Evolutionary conservation across 2,797 vertebrate species (phyloP).

Genomic region (Prionace glauca): DNA sequence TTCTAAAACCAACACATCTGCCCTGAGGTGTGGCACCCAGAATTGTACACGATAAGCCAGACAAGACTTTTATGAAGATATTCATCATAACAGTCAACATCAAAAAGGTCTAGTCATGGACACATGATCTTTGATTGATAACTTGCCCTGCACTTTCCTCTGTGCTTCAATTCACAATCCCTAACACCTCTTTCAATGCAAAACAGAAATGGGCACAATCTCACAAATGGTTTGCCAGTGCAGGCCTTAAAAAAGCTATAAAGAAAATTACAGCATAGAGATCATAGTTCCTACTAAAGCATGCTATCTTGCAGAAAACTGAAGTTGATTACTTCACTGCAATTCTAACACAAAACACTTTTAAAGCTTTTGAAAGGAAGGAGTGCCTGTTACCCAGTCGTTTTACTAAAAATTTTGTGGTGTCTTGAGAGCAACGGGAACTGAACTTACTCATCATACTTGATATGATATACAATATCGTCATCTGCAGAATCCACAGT

Average conservation of each 20-base stretch:
- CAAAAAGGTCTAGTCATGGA: neutral
- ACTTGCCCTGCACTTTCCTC: neutral
- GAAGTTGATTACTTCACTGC: neutral
- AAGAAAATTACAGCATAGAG: neutral
- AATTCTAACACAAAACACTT: neutral
- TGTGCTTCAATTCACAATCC: conserved; percentile 19
- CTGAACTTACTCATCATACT: conserved; percentile 97
- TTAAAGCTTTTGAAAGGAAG: neutral
- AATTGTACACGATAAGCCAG: neutral
- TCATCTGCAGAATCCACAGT: conserved; percentile 71
- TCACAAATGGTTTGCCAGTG: neutral
- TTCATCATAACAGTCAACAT: neutral
- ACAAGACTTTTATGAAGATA: neutral
- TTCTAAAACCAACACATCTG: neutral
- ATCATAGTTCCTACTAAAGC: neutral
- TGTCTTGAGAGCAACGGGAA: conserved; percentile 54
- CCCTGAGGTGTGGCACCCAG: neutral
- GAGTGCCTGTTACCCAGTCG: too few relatives aligned
- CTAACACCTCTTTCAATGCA: conserved; percentile 45
- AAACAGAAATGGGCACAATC: conserved; percentile 1
- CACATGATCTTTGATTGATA: neutral
- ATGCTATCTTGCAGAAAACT: neutral
- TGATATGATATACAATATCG: conserved; percentile 88
- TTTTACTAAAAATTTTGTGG: conserved; percentile 43
- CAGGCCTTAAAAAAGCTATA: neutral